phyloP scores from a whole-genome alignment of 2,797 vertebrate genomes.

The Gouania willdenowi region DNA sequence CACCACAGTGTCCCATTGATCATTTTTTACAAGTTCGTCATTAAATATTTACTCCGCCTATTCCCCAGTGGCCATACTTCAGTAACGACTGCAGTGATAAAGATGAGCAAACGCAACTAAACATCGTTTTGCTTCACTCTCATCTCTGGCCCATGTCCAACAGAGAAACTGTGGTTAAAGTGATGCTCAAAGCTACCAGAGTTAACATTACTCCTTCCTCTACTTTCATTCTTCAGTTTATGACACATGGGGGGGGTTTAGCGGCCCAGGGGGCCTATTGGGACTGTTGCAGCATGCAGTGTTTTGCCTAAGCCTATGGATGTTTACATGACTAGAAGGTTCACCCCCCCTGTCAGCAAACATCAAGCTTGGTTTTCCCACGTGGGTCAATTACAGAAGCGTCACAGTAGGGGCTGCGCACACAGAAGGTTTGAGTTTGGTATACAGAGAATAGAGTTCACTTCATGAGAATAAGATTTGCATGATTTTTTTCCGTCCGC shows the following conservation, averaged over 20 bases:
- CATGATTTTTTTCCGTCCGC: too few species aligned
- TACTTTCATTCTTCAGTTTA: conserved; percentile 10
- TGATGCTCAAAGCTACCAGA: not conserved
- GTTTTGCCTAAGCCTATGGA: conserved; percentile 42
- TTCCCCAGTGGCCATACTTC: conserved; percentile 42
- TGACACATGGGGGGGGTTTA: conserved; percentile 6
- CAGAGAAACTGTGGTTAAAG: too few species aligned
- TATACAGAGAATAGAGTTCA: conserved; percentile 1
- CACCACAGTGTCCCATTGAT: conserved; percentile 40
- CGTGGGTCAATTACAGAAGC: conserved; percentile 52
- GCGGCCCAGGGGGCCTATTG: conserved; percentile 8
- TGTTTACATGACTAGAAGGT: conserved; percentile 43
- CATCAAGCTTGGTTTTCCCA: conserved; percentile 34
- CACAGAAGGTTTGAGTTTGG: conserved; percentile 7
- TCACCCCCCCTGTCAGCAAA: conserved; percentile 44
- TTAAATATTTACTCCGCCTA: conserved; percentile 66
- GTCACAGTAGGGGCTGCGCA: conserved; percentile 26
- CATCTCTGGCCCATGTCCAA: too few species aligned
- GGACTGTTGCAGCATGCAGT: conserved; percentile 29
- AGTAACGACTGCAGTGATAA: conserved; percentile 21
- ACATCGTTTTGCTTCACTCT: not conserved
- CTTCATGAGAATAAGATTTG: conserved; percentile 1
- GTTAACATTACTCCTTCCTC: not conserved
- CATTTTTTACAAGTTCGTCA: conserved; percentile 49
- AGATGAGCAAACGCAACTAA: conserved; percentile 24